Percentiles rank a stretch among this genome's conserved stretches.
Conservation (phyloP, 2,113 vertebrate genomes). For the Cromileptes altivelis region DNA sequence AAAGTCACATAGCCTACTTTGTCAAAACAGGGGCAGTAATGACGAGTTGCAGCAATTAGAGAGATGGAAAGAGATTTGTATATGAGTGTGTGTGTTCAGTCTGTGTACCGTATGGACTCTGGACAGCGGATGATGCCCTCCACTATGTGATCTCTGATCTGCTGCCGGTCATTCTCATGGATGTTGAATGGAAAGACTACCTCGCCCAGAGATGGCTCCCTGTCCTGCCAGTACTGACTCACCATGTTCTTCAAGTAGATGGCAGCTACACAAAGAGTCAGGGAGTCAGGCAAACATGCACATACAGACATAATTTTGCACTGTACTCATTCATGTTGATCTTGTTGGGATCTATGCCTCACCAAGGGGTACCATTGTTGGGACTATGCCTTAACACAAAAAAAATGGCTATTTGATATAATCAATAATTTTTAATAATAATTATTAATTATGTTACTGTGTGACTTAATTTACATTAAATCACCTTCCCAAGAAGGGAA, state of each 20-base stretch:
- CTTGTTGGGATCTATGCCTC: too few relatives aligned
- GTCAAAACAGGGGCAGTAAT: background rate
- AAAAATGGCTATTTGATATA: too few relatives aligned
- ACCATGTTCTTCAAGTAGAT: constrained; percentile 99
- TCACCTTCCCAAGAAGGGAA: too few relatives aligned
- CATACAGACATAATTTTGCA: too few relatives aligned
- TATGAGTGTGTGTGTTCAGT: background rate
- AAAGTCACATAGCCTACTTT: background rate
- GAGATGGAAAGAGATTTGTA: background rate
- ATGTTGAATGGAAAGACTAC: constrained; percentile 96
- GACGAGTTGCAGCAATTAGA: background rate
- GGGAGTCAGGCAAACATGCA: background rate
- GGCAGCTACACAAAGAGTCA: constrained; percentile 85
- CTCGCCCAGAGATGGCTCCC: constrained; percentile 92
- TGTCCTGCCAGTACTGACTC: constrained; percentile 97
- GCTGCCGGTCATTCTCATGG: constrained; percentile 96
- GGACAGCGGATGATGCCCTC: constrained; percentile 96
- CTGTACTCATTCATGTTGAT: too few relatives aligned
- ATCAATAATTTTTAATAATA: too few relatives aligned
- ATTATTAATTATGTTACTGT: too few relatives aligned
- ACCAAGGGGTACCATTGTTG: too few relatives aligned
- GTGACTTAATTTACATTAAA: too few relatives aligned
- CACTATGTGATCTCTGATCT: constrained; percentile 96
- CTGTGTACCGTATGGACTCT: constrained; percentile 91
- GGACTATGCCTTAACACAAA: too few relatives aligned